Conservation (phyloP, 37 sponge, comb jelly and placozoan species). For the Spongilla lacustris region DNA sequence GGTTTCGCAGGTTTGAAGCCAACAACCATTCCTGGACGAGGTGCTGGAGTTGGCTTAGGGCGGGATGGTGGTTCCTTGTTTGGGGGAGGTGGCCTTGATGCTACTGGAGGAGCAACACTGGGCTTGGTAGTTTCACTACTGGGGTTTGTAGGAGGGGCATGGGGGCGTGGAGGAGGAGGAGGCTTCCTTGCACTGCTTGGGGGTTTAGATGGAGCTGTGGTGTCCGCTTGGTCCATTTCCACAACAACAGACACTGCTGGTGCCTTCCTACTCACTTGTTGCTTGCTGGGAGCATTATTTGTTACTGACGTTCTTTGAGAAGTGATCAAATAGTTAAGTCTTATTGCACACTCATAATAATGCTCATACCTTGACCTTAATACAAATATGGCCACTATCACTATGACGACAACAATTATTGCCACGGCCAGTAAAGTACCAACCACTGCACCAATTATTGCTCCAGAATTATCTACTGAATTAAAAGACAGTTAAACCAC, state of each 20-base stretch:
- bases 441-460: background rate
- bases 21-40: background rate
- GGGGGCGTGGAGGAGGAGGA: background rate
- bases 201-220: background rate
- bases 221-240: background rate
- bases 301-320: background rate
- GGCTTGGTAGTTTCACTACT: background rate
- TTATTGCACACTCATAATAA: background rate
- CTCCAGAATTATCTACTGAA: background rate
- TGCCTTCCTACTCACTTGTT: background rate
- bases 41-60: background rate
- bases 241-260: background rate
- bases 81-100: background rate
- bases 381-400: background rate
- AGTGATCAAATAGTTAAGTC: background rate
- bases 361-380: background rate
- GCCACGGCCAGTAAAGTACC: background rate
- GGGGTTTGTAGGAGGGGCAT: background rate
- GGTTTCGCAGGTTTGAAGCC: background rate
- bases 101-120: background rate
- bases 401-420: background rate
- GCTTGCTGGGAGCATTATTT: background rate
- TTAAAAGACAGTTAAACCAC: background rate
- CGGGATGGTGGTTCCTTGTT: background rate
- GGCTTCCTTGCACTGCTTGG: background rate